Conservation (phyloP, 2,113 vertebrate genomes). For the Neogale vison region DNA sequence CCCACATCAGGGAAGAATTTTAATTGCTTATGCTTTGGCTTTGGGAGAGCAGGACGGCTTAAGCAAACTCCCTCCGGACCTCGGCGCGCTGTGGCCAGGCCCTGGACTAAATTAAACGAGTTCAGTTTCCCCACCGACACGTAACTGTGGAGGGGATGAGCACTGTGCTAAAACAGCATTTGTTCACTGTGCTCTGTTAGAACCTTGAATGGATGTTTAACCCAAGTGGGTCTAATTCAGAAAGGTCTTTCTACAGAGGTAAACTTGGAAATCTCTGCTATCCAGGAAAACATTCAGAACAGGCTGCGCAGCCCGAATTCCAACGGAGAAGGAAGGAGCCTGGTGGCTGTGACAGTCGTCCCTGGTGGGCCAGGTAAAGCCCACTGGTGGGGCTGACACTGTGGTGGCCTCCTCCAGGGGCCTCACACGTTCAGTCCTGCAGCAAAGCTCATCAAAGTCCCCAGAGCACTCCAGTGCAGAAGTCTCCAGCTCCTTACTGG, state of each 20-base stretch:
- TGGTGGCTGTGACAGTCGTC: not conserved
- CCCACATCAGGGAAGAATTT: constrained; percentile 45
- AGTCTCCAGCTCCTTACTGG: not conserved
- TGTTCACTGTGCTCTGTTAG: not conserved
- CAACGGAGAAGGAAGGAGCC: not conserved
- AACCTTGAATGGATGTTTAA: constrained; percentile 2
- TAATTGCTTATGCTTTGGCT: constrained; percentile 70
- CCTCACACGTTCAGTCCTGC: not conserved
- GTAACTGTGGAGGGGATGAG: not conserved
- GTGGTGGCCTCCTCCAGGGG: no score
- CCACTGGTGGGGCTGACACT: no score
- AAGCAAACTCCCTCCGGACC: constrained; percentile 55
- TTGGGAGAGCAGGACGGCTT: constrained; percentile 38
- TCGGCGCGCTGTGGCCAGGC: not conserved
- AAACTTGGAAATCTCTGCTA: not conserved
- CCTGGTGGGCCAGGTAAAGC: not conserved
- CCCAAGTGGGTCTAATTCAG: constrained; percentile 30
- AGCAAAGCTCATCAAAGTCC: not conserved
- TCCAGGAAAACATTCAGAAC: not conserved
- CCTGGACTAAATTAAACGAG: constrained; percentile 29
- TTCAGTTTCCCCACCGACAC: not conserved
- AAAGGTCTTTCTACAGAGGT: constrained; percentile 7
- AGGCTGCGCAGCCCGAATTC: not conserved
- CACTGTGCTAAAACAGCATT: not conserved
- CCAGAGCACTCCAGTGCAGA: not conserved